Conservation (phyloP, 2,113 vertebrate genomes). For the Lophotis ruficrista region DNA sequence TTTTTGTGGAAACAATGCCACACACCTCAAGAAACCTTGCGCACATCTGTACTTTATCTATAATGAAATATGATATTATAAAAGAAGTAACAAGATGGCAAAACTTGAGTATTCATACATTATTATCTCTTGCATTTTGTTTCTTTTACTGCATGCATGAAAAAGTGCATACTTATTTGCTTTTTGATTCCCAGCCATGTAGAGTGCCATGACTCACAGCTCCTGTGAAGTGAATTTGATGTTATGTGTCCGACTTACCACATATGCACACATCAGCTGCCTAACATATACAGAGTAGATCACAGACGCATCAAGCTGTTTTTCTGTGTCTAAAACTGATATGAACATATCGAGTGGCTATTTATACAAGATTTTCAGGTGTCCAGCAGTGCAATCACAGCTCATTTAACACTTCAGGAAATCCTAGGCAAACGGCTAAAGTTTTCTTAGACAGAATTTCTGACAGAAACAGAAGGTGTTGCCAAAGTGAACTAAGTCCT, state of each 20-base stretch:
- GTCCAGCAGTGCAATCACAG: background rate
- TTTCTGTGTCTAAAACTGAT: background rate
- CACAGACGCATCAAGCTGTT: background rate
- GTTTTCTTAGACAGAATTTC: background rate
- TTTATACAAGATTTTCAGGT: background rate
- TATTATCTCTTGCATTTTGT: background rate
- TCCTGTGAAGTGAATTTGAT: background rate
- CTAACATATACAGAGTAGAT: background rate
- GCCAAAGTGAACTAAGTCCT: background rate
- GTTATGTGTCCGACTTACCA: background rate
- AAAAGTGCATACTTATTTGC: background rate
- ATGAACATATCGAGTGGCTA: rapidly evolving
- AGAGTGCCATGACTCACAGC: background rate
- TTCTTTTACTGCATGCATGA: background rate
- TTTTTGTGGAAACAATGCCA: rapidly evolving
- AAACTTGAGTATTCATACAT: background rate
- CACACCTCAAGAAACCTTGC: background rate
- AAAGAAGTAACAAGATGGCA: background rate
- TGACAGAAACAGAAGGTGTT: background rate
- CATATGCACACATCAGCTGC: background rate
- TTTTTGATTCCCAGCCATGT: background rate
- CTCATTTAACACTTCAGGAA: background rate
- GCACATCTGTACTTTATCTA: background rate
- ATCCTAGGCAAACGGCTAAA: background rate
- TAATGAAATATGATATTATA: background rate